Evolutionary conservation across 1,140 invertebrate genomes (phyloP), one percentile per base, ranked within the genome.

Genomic region (Drosophila quadrilineata): DNA sequence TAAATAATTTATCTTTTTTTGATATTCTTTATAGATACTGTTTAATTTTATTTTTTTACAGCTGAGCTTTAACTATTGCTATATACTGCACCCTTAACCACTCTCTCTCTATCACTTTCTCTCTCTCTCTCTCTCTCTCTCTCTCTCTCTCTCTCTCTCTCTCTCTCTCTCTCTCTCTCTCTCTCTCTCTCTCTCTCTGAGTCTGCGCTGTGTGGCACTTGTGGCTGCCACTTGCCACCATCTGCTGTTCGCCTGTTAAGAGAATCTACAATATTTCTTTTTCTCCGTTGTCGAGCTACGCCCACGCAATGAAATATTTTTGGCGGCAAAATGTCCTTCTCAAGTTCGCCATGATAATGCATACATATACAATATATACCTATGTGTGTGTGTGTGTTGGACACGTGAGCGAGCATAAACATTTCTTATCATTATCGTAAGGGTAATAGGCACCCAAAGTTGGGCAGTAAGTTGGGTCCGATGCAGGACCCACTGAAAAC

Each of bases 381-480:
- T 16, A 29, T 57, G 10, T 40, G 12, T 40, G 56, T 58, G 12
- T 19, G 36, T 50, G 49, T n/a, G 6, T 17, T 24, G 9, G 33
- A 4, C 56, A 67, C 63, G 68, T 71, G 68, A 29, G 33, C 54
- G 58, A 54, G 54, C 67, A 80, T 70, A 86, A 76, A 86, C 77
- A 88, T 88, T 84, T 88, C 85, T 88, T 88, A 88, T 88, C 85
- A 88, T 79, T 86, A 80, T 88, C 86, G 85, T 76, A 86, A 58
- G 73, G 72, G 85, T 88, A 88, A 74, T 88, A 88, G 85, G 85
- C 66, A 88, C 71, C 62, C 85, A 88, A 88, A 85, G 73, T 76
- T 72, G 66, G 60, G 35, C 67, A 88, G 85, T 65, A 82, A 80
- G 85, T 80, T 60, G 85, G 76, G 75, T 74, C 64, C 48, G 71